These are phyloP conservation scores for Dicentrarchus labrax DNA, from an alignment of 2,113 vertebrate species.

Conservation along the genomic window DNA sequence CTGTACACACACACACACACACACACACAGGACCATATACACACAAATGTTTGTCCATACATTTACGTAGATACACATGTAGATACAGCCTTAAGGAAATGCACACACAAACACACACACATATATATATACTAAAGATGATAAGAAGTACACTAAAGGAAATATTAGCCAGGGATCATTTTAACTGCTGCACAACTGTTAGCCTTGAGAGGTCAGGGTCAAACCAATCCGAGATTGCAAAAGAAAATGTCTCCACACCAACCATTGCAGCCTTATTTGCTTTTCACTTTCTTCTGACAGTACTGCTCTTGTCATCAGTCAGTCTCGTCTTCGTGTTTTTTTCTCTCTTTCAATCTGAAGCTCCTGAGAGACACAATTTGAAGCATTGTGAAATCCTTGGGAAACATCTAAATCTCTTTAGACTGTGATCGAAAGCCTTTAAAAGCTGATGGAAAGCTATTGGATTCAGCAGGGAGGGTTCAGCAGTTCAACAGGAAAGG, in stretches of 20 bases:
- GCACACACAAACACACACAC: not conserved
- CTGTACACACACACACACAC: not conserved
- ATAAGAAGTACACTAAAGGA: slow-evolving; percentile 9
- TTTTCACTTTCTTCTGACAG: slow-evolving; percentile 48
- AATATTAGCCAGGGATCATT: slow-evolving; percentile 46
- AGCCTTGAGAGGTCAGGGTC: slow-evolving; percentile 60
- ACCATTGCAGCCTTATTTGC: slow-evolving; percentile 33
- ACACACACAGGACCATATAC: not conserved
- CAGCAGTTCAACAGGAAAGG: slow-evolving; percentile 69
- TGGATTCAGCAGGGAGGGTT: slow-evolving; percentile 62
- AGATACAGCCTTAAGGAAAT: not conserved
- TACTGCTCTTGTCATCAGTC: slow-evolving; percentile 44
- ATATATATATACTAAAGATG: not conserved
- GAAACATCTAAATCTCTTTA: slow-evolving; percentile 75
- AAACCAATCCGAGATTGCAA: slow-evolving; percentile 46
- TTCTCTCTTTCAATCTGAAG: slow-evolving; percentile 46
- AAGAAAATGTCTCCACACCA: slow-evolving; percentile 35
- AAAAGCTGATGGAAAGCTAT: slow-evolving; percentile 72
- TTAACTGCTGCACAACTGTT: slow-evolving; percentile 40
- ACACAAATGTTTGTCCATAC: not conserved
- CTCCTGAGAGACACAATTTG: slow-evolving; percentile 59
- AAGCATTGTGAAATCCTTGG: slow-evolving; percentile 65
- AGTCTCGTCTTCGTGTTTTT: slow-evolving; percentile 21
- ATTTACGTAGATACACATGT: not conserved
- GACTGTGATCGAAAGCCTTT: slow-evolving; percentile 68